phyloP scores from a whole-genome alignment of 1,140 invertebrate genomes.

The Polypedilum pembai region DNA sequence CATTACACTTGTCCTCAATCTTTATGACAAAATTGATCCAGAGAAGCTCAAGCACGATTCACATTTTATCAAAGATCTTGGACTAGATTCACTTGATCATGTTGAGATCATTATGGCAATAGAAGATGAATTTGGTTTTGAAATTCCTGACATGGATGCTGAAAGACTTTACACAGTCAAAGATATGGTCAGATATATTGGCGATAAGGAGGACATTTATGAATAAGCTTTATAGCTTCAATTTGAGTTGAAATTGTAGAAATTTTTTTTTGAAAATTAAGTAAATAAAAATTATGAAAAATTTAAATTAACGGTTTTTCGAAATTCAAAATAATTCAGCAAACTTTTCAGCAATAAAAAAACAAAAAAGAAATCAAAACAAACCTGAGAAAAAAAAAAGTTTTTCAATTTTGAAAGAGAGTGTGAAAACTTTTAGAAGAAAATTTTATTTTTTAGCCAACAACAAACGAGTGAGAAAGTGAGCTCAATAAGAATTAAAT shows the following conservation, averaged over 20 bases:
- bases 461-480: too few relatives aligned
- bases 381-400: too few relatives aligned
- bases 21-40: conserved; percentile 93
- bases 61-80: conserved; percentile 95
- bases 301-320: not conserved
- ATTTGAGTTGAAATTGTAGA: not conserved
- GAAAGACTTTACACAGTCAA: conserved; percentile 81
- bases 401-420: too few relatives aligned
- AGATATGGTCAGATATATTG: conserved; percentile 91
- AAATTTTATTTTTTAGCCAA: too few relatives aligned
- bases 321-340: not conserved
- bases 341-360: not conserved
- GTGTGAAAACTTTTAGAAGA: too few relatives aligned
- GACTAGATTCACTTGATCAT: conserved; percentile 95
- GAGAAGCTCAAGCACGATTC: conserved; percentile 82
- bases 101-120: conserved; percentile 99
- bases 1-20: conserved; percentile 85
- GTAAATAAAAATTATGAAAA: conserved; percentile 4
- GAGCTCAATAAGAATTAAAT: too few relatives aligned
- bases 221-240: conserved; percentile 52
- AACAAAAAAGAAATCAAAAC: not conserved
- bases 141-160: conserved; percentile 97
- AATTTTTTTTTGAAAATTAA: not conserved
- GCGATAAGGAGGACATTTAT: conserved; percentile 89
- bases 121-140: conserved; percentile 99